A percentile compares a stretch with the other conserved stretches of the same genome.
These are phyloP conservation scores for Neopipo cinnamomea DNA, from an alignment of 2,113 vertebrate species.

Conservation along the genomic window DNA sequence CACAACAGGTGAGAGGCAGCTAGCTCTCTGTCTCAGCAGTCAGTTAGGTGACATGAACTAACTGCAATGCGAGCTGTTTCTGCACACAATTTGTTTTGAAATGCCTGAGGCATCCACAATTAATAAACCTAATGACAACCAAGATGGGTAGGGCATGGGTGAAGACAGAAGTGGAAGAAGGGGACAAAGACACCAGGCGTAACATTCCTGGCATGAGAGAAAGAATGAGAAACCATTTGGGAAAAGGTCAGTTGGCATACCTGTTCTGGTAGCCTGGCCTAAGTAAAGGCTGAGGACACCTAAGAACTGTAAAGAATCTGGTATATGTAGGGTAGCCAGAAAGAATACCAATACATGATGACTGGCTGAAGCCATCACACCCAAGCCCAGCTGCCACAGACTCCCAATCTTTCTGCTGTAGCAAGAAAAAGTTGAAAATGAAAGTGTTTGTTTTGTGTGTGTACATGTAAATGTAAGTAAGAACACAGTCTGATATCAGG, in stretches of 20 bases:
- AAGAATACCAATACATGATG: not conserved
- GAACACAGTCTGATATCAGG: not conserved
- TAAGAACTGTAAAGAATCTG: not conserved
- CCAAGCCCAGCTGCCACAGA: not conserved
- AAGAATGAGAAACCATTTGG: rapidly evolving
- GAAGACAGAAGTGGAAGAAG: not conserved
- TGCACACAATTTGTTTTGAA: rapidly evolving
- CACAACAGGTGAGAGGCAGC: rapidly evolving
- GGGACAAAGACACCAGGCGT: not conserved
- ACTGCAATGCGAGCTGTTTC: not conserved
- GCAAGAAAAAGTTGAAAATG: not conserved
- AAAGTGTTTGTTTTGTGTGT: rapidly evolving
- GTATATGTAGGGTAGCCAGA: not conserved
- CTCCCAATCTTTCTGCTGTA: not conserved
- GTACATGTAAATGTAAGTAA: rapidly evolving
- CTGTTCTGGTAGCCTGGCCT: not conserved
- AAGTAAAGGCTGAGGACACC: not conserved
- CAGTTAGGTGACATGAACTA: rapidly evolving
- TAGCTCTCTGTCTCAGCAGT: not conserved
- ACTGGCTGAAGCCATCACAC: not conserved
- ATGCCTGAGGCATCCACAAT: not conserved
- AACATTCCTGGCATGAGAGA: not conserved
- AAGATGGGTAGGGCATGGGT: not conserved
- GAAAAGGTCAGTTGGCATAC: not conserved
- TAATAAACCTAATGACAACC: not conserved